These are phyloP conservation scores for Pogonocichla stellata DNA, from an alignment of 2,113 vertebrate species.

Conservation along the genomic window DNA sequence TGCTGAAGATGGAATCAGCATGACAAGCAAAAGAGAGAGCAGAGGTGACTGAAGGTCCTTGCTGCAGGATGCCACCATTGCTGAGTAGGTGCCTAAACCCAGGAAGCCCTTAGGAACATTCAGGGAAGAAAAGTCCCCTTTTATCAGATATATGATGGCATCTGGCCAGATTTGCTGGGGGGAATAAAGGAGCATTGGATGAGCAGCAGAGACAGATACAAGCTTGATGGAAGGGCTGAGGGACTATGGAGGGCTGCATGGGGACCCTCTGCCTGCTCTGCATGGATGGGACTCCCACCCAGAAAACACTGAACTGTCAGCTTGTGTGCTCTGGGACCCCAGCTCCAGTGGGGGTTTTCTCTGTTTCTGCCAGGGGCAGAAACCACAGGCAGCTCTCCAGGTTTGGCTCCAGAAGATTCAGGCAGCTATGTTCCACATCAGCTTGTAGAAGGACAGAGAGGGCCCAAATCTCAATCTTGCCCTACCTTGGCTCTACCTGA, in stretches of 20 bases:
- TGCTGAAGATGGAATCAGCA: neutral
- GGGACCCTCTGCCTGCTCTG: fast-evolving
- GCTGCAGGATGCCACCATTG: neutral
- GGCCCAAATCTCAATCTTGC: neutral
- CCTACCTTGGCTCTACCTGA: neutral
- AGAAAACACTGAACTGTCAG: neutral
- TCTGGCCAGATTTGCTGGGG: neutral
- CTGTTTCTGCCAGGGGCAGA: neutral
- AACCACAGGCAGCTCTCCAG: fast-evolving
- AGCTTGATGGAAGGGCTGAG: neutral
- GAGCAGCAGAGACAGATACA: neutral
- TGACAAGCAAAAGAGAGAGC: neutral
- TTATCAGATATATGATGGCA: neutral
- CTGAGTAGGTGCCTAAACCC: neutral
- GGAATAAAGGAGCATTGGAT: fast-evolving
- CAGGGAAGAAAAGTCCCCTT: neutral
- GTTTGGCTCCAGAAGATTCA: neutral
- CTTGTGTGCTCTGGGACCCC: no score
- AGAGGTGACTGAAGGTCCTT: neutral
- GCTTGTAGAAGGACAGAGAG: neutral
- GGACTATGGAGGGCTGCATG: neutral
- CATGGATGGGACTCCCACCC: fast-evolving
- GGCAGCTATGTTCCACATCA: neutral
- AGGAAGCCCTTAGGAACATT: neutral
- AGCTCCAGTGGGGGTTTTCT: neutral